These are phyloP conservation scores for Ptycholaimellus sp. DNA, from an alignment of 2,888 invertebrate species.

Conservation along the genomic window DNA sequence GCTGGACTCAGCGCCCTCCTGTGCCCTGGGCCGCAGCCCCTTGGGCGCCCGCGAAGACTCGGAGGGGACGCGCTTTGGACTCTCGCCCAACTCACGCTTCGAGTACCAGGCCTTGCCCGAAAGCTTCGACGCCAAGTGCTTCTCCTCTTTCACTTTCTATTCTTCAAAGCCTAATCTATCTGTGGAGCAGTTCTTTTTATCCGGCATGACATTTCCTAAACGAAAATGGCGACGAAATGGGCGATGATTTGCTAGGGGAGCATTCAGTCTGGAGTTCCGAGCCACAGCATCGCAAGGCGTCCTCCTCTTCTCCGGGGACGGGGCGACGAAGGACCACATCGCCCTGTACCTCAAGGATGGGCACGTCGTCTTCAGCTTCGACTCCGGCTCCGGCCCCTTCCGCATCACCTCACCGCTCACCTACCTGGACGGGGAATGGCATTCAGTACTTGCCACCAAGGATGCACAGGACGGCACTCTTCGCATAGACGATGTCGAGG, in stretches of 20 bases:
- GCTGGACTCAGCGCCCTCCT: slow-evolving; percentile 9
- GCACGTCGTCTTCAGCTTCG: slow-evolving; percentile 52
- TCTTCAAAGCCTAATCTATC: neutral
- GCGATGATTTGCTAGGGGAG: slow-evolving; percentile 24
- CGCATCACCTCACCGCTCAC: slow-evolving; percentile 12
- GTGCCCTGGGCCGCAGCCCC: slow-evolving; percentile 14
- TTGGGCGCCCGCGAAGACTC: slow-evolving; percentile 14
- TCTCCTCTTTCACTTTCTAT: neutral
- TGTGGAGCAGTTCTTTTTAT: neutral
- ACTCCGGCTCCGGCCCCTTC: slow-evolving; percentile 55
- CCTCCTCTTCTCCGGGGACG: slow-evolving; percentile 48
- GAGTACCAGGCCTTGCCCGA: slow-evolving; percentile 24
- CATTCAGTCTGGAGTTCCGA: slow-evolving; percentile 52
- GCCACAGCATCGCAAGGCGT: slow-evolving; percentile 54
- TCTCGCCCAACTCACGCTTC: slow-evolving; percentile 22
- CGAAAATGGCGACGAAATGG: neutral
- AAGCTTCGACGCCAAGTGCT: slow-evolving; percentile 13
- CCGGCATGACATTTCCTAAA: neutral
- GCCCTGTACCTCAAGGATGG: slow-evolving; percentile 67
- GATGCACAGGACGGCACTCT: neutral
- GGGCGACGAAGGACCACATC: slow-evolving; percentile 42
- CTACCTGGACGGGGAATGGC: slow-evolving; percentile 21
- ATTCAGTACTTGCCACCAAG: slow-evolving; percentile 10
- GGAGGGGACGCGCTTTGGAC: slow-evolving; percentile 27
- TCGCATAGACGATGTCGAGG: neutral